A percentile compares a stretch with the other conserved stretches of the same genome.
phyloP scores from a whole-genome alignment of 23 tunicate genomes.

The Halocynthia aurantium region DNA sequence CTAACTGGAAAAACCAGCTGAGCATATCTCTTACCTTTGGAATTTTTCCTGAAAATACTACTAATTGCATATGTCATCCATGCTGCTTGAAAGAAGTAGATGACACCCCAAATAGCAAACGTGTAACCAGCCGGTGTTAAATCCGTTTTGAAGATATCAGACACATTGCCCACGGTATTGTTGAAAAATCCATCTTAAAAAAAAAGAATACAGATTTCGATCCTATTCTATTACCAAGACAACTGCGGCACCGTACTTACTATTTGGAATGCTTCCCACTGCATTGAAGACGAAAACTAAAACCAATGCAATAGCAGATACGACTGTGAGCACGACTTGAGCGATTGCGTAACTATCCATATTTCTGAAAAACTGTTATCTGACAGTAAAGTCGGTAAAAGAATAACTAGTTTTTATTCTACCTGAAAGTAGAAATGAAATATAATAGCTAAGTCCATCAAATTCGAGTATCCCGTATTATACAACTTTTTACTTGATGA shows the following conservation, averaged over 20 bases:
- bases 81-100: slow-evolving; percentile 9
- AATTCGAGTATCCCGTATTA: no score
- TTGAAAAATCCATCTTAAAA: neutral
- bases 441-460: no score
- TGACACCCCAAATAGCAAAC: slow-evolving; percentile 6
- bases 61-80: neutral
- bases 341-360: slow-evolving; percentile 4
- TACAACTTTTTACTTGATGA: no score
- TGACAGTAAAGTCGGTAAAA: no score
- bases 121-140: slow-evolving; percentile 7
- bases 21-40: slow-evolving; percentile 3
- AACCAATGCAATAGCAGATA: slow-evolving; percentile 1
- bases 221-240: neutral
- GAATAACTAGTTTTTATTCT: no score
- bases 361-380: neutral
- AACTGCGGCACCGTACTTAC: neutral
- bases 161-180: neutral
- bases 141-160: neutral
- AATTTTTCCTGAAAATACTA: neutral
- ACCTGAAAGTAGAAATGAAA: no score
- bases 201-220: neutral
- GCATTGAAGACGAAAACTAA: slow-evolving; percentile 20
- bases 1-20: neutral
- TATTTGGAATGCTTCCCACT: neutral
- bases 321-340: neutral